Base-by-base conservation (phyloP, 2,113 vertebrate species). In the Cavia porcellus region DNA sequence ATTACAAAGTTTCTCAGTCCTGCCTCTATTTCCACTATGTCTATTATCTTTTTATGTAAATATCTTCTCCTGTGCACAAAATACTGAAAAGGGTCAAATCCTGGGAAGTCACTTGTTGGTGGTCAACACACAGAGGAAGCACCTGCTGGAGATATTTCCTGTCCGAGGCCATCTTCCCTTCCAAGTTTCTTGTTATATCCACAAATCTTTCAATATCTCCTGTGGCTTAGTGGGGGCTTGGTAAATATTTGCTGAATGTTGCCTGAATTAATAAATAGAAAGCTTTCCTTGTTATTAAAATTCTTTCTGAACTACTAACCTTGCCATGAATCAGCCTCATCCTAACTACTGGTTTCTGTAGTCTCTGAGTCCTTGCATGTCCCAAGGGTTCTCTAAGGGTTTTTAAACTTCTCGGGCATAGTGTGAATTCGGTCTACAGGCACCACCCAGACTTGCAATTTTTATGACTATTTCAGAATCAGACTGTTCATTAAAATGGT, bases 101-200 rank as follows among this genome's bases (percentile, higher is more conserved):
- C 88, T 94, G 88, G 92, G 92, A 96, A 85, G 90, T 83, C 74
- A 88, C 90, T 72, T 59, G 80, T 22, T 92, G 84, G 75, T 85
- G 89, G 81, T 85, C 90, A 95, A 87, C 59, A 94, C 3, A 61
- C 45, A 70, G 55, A 97, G 97, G 97, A 97, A 97, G 52, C 96
- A 97, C 92, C 96, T 96, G 97, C 64, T 61, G 13, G 61, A 93
- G 84, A 84, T 50, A 45, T 82, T 97, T 98, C 96, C 96, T 96
- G 96, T 79, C 84, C 15, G 14, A 90, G 10, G 35, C 88, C 92
- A 90, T 95, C 92, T 85, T 95, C 92, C 70, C 70, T 79, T 90
- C 90, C 94, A 94, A 83, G 70, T 68, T 64, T 62, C 68, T 77
- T 92, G 92, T 19, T 86, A 0, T 66, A 72, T 55, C 80, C 72